Evolutionary conservation across 2,888 invertebrate species (phyloP), one percentile per base, ranked within the genome.

Genomic region (Thereva unica): DNA sequence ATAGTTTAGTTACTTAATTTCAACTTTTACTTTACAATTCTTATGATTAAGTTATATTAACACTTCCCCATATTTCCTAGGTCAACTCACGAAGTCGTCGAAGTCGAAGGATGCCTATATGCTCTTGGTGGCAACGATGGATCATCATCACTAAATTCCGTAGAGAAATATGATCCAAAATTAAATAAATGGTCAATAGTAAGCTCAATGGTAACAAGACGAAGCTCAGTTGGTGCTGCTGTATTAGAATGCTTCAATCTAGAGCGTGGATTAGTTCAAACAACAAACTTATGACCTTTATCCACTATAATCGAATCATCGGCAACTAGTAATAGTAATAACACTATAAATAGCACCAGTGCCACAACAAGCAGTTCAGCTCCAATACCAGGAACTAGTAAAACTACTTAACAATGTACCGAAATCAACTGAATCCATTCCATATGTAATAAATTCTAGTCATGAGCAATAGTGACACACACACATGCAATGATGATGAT

Each of bases 111-210:
- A 5, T 82, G 79, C 63, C 80, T 89, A 37, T 87, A 86, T 73
- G 87, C 89, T 0, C 75, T 89, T 44, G 89, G 89, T 37, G 89
- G 89, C 37, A 89, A 88, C 73, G 89, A 89, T 74, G 89, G 89
- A 34, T 87, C 86, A 67, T 87, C 87, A 4, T 88, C 87, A 69
- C 79, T 89, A 10, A 89, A 87, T 76, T 87, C 88, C 1, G 86
- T 88, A 37, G 89, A 89, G 75, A 83, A 85, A 70, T 89, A 86
- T 74, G 88, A 89, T 73, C 84, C 85, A 3, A 83, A 84, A 52
- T 77, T 83, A 37, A 88, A 89, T 75, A 87, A 87, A 77, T 89
- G 89, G 89, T 81, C 82, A 34, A 80, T 86, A 61, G 85, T 88
- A n/a, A 84, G 85, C 56, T 84, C 87, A 5, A 89, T 89, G 89